Conservation (phyloP, 2,888 invertebrate species). For the Phlogophora meticulosa region DNA sequence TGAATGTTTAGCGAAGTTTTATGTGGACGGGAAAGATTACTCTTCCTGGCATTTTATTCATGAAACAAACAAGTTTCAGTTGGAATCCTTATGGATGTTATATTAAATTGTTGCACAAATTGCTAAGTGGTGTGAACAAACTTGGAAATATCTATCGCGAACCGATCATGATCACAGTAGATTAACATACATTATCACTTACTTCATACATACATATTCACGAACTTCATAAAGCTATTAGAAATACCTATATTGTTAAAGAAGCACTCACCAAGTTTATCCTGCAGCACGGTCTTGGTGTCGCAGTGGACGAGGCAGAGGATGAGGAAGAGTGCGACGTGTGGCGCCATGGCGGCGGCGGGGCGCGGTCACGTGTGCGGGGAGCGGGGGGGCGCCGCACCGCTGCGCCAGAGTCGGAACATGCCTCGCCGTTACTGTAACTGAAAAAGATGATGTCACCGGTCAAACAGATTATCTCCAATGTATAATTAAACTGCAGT, state of each 20-base stretch:
- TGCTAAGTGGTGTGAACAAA: slow-evolving; percentile 20
- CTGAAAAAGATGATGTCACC: slow-evolving; percentile 15
- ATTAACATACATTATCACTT: no score
- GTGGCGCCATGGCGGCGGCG: slow-evolving; percentile 80
- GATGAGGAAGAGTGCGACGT: slow-evolving; percentile 82
- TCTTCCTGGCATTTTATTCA: slow-evolving; percentile 54
- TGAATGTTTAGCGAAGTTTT: slow-evolving; percentile 63
- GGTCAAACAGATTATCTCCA: background rate
- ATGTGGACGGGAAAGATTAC: slow-evolving; percentile 58
- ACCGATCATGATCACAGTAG: no score
- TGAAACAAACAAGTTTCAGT: slow-evolving; percentile 55
- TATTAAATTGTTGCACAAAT: slow-evolving; percentile 25
- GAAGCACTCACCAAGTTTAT: slow-evolving; percentile 84
- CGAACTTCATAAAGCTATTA: no score
- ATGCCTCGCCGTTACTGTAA: slow-evolving; percentile 60
- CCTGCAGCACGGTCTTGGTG: slow-evolving; percentile 87
- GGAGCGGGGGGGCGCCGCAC: slow-evolving; percentile 58
- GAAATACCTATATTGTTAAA: no score
- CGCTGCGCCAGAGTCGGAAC: slow-evolving; percentile 65
- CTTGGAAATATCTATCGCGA: background rate
- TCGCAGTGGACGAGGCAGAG: slow-evolving; percentile 87
- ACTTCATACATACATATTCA: no score
- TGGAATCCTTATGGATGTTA: slow-evolving; percentile 39
- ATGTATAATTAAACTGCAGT: background rate
- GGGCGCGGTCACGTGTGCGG: slow-evolving; percentile 68